phyloP scores from a whole-genome alignment of 2,888 invertebrate species.

The Fabriciana adippe region DNA sequence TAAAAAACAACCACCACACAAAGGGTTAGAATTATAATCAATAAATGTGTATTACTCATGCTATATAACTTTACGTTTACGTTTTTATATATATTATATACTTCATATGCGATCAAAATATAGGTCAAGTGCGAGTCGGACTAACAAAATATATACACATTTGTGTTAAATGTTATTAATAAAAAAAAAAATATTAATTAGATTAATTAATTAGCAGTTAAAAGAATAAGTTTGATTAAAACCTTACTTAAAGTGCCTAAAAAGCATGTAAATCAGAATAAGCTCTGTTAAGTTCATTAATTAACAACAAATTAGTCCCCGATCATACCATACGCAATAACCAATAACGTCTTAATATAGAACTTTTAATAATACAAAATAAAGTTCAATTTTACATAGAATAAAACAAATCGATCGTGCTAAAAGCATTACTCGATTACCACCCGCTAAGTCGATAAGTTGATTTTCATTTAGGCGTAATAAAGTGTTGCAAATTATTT shows the following conservation, averaged over 20 bases:
- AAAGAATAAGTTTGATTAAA: no score
- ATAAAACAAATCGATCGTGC: slow-evolving; percentile 44
- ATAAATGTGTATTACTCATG: slow-evolving; percentile 1
- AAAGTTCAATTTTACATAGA: slow-evolving; percentile 48
- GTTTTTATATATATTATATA: neutral
- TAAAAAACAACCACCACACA: slow-evolving; percentile 19
- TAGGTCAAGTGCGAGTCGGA: no score
- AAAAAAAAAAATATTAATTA: no score
- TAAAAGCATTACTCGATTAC: slow-evolving; percentile 60
- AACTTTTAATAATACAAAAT: slow-evolving; percentile 41
- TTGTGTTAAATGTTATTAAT: no score
- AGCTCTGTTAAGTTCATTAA: slow-evolving; percentile 45
- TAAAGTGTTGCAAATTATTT: slow-evolving; percentile 73
- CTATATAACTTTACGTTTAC: neutral
- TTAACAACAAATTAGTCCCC: slow-evolving; percentile 61
- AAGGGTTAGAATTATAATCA: slow-evolving; percentile 34
- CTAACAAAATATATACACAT: no score
- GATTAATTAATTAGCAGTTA: no score
- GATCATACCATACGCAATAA: slow-evolving; percentile 45
- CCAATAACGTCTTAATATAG: slow-evolving; percentile 50
- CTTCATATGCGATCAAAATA: neutral
- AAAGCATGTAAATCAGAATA: no score
- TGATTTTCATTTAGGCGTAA: slow-evolving; percentile 60
- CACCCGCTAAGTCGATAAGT: slow-evolving; percentile 72
- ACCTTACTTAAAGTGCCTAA: no score